phyloP scores from a whole-genome alignment of 2,113 vertebrate genomes.

The Myotis brandtii region DNA sequence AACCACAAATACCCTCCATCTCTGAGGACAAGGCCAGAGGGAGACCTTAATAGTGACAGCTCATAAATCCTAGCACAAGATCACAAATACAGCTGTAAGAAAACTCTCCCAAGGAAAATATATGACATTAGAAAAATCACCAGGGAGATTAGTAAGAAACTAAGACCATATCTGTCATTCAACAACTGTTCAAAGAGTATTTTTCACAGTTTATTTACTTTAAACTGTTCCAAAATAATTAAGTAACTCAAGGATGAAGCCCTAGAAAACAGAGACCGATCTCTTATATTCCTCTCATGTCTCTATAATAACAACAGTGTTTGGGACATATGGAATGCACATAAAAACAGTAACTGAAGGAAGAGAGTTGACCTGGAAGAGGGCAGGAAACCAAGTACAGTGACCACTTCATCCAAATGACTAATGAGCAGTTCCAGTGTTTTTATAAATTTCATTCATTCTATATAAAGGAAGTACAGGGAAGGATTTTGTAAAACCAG shows the following conservation, averaged over 20 bases:
- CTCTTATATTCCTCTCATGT: not conserved
- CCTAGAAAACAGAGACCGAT: not conserved
- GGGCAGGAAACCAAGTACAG: not conserved
- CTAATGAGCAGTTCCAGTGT: not conserved
- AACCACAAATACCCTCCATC: constrained; percentile 10
- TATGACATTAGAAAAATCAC: constrained; percentile 64
- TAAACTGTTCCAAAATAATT: constrained; percentile 51
- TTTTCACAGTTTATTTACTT: constrained; percentile 63
- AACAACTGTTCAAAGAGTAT: constrained; percentile 72
- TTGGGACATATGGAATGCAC: not conserved
- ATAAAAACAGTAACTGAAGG: not conserved
- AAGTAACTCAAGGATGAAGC: constrained; percentile 15
- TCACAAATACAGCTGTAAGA: constrained; percentile 68
- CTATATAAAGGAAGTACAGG: not conserved
- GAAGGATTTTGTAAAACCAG: not conserved
- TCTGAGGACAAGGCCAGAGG: constrained; percentile 59
- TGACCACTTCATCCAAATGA: not conserved
- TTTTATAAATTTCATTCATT: not conserved
- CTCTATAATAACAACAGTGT: not conserved
- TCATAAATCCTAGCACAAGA: constrained; percentile 65
- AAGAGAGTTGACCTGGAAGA: not conserved
- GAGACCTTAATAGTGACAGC: constrained; percentile 39
- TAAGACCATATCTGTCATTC: constrained; percentile 61
- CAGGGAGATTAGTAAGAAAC: constrained; percentile 50
- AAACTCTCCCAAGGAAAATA: constrained; percentile 74